Conservation (phyloP, 2,888 invertebrate genomes). For the Patella ulyssiponensis region DNA sequence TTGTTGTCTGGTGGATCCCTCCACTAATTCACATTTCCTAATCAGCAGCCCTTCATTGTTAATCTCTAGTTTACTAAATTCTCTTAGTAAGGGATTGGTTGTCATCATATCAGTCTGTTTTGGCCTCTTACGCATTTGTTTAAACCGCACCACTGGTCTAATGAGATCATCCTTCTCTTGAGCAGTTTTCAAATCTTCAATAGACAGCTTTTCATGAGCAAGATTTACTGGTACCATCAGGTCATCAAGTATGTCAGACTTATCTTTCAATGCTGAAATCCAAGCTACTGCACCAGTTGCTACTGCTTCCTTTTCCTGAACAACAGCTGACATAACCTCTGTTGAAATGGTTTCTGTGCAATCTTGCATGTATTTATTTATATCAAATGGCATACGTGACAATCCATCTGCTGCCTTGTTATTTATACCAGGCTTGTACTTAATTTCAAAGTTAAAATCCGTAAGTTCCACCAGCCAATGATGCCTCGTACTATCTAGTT, state of each 20-base stretch:
- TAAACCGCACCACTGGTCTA: neutral
- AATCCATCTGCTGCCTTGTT: constrained; percentile 26
- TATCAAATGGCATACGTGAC: constrained; percentile 26
- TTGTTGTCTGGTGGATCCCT: neutral
- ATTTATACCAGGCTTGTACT: constrained; percentile 24
- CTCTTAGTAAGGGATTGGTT: neutral
- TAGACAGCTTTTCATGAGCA: neutral
- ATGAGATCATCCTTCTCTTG: neutral
- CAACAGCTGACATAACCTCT: constrained; percentile 9
- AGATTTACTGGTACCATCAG: neutral
- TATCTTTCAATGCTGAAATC: neutral
- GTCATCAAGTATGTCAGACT: neutral
- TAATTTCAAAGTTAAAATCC: constrained; percentile 23
- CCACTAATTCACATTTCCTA: neutral
- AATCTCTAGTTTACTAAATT: neutral
- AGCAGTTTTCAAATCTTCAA: neutral
- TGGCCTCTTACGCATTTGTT: neutral
- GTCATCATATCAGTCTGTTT: neutral
- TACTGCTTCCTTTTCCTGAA: constrained; percentile 1
- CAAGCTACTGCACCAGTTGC: neutral
- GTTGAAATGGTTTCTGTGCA: constrained; percentile 16
- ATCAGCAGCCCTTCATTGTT: neutral
- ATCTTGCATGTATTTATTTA: constrained; percentile 15
- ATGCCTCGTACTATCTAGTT: constrained; percentile 20
- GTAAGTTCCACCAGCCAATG: constrained; percentile 21